Conservation (phyloP, 2,113 vertebrate species). For the Piaya cayana region DNA sequence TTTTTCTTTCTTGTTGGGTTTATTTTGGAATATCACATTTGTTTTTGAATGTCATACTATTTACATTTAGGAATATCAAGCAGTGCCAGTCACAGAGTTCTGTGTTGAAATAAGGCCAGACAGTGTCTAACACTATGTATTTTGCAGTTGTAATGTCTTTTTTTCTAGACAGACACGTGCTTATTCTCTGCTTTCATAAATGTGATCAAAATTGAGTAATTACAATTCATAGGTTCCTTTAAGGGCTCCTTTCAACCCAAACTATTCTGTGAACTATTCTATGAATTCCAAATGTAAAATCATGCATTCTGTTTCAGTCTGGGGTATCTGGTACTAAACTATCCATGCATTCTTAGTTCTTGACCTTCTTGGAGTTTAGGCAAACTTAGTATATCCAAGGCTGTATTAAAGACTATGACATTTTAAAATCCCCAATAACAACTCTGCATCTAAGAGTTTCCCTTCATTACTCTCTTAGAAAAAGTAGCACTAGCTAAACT, state of each 20-base stretch:
- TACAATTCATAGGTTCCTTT: background rate
- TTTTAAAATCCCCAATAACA: background rate
- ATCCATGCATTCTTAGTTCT: background rate
- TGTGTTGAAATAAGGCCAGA: background rate
- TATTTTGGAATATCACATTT: background rate
- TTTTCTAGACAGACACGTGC: background rate
- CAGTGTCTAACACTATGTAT: background rate
- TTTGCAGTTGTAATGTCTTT: background rate
- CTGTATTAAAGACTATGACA: background rate
- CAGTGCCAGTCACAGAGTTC: background rate
- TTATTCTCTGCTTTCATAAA: background rate
- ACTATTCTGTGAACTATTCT: too few relatives aligned
- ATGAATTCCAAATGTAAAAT: background rate
- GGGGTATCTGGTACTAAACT: background rate
- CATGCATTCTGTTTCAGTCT: background rate
- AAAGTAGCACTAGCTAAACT: background rate
- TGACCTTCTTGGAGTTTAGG: background rate
- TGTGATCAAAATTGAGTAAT: background rate
- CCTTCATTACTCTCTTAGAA: background rate
- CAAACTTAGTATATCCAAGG: background rate
- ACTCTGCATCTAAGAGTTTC: background rate
- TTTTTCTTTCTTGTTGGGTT: background rate
- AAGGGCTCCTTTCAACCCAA: too few relatives aligned
- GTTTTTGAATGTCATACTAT: background rate
- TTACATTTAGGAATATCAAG: background rate